phyloP scores from a whole-genome alignment of 1,140 invertebrate species.

The Sitophilus oryzae region DNA sequence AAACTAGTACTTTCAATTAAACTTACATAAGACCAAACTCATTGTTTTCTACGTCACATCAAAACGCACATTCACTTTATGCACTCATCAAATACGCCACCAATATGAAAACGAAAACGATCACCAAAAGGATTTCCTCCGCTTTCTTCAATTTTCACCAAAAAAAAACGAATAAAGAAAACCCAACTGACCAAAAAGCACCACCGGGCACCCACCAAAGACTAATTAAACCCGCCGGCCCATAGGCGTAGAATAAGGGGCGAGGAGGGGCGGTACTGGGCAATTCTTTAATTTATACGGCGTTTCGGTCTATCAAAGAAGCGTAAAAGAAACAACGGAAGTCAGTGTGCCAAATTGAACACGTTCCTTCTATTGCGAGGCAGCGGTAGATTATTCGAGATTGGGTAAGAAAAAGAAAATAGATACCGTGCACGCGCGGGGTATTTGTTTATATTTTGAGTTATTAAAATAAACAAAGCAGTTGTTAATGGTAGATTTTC shows the following conservation, averaged over 20 bases:
- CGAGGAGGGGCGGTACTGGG: conserved; percentile 10
- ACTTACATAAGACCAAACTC: too few species aligned
- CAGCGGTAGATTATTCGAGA: too few species aligned
- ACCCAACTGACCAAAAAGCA: not conserved
- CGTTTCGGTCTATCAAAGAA: conserved; percentile 43
- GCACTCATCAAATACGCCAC: too few species aligned
- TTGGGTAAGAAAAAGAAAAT: conserved; percentile 1
- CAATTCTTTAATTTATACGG: conserved; percentile 33
- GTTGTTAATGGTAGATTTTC: too few species aligned
- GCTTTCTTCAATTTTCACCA: not conserved
- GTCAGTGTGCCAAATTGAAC: conserved; percentile 24
- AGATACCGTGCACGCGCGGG: too few species aligned
- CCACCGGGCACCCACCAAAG: not conserved
- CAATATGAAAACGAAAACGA: too few species aligned
- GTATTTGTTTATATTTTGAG: too few species aligned
- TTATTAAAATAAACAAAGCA: too few species aligned
- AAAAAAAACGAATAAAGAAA: not conserved
- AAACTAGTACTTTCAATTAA: too few species aligned
- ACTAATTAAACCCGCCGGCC: not conserved
- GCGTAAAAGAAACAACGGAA: conserved; percentile 44
- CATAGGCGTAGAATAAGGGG: too few species aligned
- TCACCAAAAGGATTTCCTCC: not conserved
- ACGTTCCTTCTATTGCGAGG: not conserved
- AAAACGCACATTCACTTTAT: too few species aligned
- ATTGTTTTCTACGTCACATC: too few species aligned